Conservation (phyloP, 2,797 vertebrate genomes). For the Phaenicophaeus curvirostris region DNA sequence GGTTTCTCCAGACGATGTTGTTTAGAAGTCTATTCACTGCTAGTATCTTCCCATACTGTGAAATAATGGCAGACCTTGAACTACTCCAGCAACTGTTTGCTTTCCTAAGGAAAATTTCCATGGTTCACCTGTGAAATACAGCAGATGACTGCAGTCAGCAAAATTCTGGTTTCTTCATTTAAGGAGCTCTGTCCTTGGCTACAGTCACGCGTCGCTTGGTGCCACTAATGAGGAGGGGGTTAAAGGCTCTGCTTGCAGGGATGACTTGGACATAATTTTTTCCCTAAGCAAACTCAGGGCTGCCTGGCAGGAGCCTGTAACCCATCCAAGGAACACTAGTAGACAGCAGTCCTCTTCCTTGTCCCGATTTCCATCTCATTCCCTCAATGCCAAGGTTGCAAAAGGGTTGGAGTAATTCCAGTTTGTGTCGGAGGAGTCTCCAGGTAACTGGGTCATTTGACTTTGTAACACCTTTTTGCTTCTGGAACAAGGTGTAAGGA, state of each 20-base stretch:
- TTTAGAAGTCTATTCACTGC: neutral
- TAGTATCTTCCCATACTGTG: neutral
- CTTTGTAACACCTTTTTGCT: neutral
- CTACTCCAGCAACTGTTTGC: neutral
- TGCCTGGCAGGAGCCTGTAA: neutral
- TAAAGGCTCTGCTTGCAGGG: neutral
- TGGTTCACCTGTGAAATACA: neutral
- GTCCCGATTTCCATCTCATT: neutral
- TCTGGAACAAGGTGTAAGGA: neutral
- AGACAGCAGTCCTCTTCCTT: neutral
- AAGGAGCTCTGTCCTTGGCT: neutral
- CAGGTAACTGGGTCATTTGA: neutral
- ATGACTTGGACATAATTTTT: neutral
- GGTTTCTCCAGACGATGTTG: neutral
- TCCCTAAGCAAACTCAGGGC: neutral
- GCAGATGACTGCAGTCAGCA: neutral
- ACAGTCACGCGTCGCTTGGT: accelerated
- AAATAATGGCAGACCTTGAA: neutral
- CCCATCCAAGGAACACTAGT: neutral
- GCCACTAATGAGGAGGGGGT: neutral
- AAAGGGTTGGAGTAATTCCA: neutral
- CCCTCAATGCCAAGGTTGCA: neutral
- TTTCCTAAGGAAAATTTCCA: neutral
- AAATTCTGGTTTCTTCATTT: neutral
- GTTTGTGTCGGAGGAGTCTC: neutral